phyloP scores from a whole-genome alignment of 2,797 vertebrate genomes.

The Neosilurus mollespiculum region DNA sequence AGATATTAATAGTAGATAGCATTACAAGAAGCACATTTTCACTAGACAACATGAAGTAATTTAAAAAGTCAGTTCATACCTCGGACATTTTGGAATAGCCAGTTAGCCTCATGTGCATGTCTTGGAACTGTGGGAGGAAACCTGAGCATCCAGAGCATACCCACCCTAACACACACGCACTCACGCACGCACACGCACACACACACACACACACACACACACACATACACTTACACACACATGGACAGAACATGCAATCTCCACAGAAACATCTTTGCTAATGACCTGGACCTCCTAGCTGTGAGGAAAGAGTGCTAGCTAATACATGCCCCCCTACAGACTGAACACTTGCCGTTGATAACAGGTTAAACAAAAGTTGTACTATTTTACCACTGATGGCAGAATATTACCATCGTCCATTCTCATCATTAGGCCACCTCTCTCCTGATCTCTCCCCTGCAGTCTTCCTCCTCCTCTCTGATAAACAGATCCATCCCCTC shows the following conservation, averaged over 20 bases:
- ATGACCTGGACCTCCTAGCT: too few relatives aligned
- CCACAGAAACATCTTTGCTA: too few relatives aligned
- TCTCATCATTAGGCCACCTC: conserved; percentile 55
- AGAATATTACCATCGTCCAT: conserved; percentile 24
- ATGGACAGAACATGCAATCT: too few relatives aligned
- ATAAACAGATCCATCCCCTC: conserved; percentile 29
- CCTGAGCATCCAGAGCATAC: too few relatives aligned
- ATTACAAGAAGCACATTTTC: neutral
- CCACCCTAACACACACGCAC: too few relatives aligned
- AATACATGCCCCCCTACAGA: too few relatives aligned
- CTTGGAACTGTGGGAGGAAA: too few relatives aligned
- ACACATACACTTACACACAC: too few relatives aligned
- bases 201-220: too few relatives aligned
- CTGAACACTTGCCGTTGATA: neutral
- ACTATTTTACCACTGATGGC: neutral
- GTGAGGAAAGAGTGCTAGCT: too few relatives aligned
- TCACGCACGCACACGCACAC: too few relatives aligned
- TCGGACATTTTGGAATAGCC: neutral
- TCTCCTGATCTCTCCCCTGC: conserved; percentile 56
- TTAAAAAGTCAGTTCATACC: neutral
- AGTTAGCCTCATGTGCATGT: too few relatives aligned
- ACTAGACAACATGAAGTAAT: neutral
- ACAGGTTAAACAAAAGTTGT: neutral
- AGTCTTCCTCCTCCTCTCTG: conserved; percentile 33
- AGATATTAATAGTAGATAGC: neutral